Evolutionary conservation across 2,888 invertebrate genomes (phyloP), one percentile per base, ranked within the genome.

Genomic region (Liodrosophila aerea): DNA sequence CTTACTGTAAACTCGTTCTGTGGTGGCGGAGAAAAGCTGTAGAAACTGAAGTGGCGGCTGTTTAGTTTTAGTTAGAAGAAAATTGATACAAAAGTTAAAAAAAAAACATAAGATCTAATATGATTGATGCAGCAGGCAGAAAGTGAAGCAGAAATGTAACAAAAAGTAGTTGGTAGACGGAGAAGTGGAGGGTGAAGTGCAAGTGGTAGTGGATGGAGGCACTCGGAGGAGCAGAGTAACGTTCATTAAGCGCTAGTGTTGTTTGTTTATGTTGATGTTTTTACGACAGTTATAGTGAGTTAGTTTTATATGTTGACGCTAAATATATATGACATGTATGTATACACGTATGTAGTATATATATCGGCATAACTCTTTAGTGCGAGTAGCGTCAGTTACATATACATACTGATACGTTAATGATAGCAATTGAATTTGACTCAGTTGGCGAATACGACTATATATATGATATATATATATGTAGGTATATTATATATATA

Each of bases 211-310:
- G 29, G 27, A 40, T 39, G 4, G 22, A 22, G 5, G 22, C 22
- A 22, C 3, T 4, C 22, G 27, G 8, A 27, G 13, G 4, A 41
- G 11, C n/a, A n/a, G n/a, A 49, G 31, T 43, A 61, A 72, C n/a
- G 76, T 78, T 75, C 69, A 76, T 76, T 78, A 75, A 71, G 64
- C 77, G 84, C 67, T 76, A 84, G 62, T 64, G 82, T 78, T 78
- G 77, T 81, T 78, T 84, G 85, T 78, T 78, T 78, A 81, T 84
- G 77, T 84, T 78, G 77, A 78, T 76, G 85, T 78, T 78, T 71
- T 50, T 74, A 84, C 60, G 82, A 76, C 81, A 81, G 81, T 84
- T 76, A 84, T 76, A 78, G 76, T 62, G 58, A 78, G 76, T 59
- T 80, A 83, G 77, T 83, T 83, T 4, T 22, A 22, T 22, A 76